Conservation (phyloP, 2,888 invertebrate species). For the Glaucopsyche alexis region DNA sequence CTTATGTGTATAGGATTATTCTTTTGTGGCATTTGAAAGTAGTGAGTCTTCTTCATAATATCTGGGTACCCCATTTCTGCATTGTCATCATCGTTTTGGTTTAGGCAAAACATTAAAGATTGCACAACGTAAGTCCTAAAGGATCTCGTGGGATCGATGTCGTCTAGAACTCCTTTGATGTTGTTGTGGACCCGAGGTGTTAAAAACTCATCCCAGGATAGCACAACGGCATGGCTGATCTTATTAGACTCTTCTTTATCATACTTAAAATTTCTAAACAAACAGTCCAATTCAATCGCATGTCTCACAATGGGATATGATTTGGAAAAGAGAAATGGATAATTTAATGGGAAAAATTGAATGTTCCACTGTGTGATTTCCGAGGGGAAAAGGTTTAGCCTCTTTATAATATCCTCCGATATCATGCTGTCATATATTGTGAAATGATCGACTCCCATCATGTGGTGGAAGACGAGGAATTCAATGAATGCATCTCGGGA, state of each 20-base stretch:
- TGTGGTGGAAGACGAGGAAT: constrained; percentile 83
- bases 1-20: constrained; percentile 57
- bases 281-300: constrained; percentile 83
- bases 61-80: constrained; percentile 64
- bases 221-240: constrained; percentile 75
- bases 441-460: constrained; percentile 83
- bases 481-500: constrained; percentile 81
- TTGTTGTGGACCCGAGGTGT: constrained; percentile 80
- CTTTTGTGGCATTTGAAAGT: constrained; percentile 57
- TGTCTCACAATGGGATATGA: constrained; percentile 68
- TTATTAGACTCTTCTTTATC: constrained; percentile 71
- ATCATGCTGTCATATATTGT: constrained; percentile 82
- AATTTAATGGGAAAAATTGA: constrained; percentile 83
- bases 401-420: constrained; percentile 71
- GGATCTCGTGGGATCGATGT: constrained; percentile 70
- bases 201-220: constrained; percentile 84
- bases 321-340: constrained; percentile 79
- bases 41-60: constrained; percentile 73
- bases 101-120: constrained; percentile 65
- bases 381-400: constrained; percentile 66
- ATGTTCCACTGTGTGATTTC: constrained; percentile 77
- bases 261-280: constrained; percentile 80
- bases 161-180: constrained; percentile 75
- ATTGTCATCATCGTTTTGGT: constrained; percentile 70
- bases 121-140: constrained; percentile 57